Conservation (phyloP, 2,113 vertebrate species). For the Dicentrarchus labrax region DNA sequence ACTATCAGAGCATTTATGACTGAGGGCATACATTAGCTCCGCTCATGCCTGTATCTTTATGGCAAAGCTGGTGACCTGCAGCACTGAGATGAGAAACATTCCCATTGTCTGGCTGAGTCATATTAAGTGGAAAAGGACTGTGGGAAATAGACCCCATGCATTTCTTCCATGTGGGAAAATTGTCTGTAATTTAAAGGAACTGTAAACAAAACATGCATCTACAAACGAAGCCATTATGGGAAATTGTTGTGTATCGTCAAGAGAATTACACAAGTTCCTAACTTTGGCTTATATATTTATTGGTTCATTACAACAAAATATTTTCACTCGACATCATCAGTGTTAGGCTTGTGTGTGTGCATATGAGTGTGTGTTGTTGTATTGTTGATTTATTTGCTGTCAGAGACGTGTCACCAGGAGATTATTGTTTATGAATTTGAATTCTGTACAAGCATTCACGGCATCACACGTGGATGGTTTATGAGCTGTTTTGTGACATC, state of each 20-base stretch:
- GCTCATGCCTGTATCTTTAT: constrained; percentile 56
- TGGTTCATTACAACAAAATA: neutral
- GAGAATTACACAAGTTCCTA: constrained; percentile 22
- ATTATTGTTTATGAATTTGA: neutral
- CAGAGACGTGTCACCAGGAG: neutral
- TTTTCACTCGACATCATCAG: neutral
- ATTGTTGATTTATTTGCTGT: constrained; percentile 10
- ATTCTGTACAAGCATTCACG: neutral
- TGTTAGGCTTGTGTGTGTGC: neutral
- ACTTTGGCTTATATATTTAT: neutral
- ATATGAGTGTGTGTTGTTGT: neutral
- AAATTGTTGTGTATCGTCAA: constrained; percentile 15
- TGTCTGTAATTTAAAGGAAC: constrained; percentile 36
- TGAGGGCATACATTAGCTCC: constrained; percentile 22
- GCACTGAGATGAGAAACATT: constrained; percentile 43
- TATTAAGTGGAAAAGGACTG: constrained; percentile 31
- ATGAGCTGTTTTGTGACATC: neutral
- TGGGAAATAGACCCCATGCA: constrained; percentile 64
- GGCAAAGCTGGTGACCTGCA: constrained; percentile 27
- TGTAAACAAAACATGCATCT: constrained; percentile 57
- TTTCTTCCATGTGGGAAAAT: constrained; percentile 51
- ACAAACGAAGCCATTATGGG: constrained; percentile 15
- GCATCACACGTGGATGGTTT: too few relatives aligned
- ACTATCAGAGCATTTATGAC: constrained; percentile 58
- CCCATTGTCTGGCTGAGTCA: constrained; percentile 43